These are phyloP conservation scores for Reticulitermes lucifugus DNA, from an alignment of 2,888 invertebrate genomes.

Conservation along the genomic window DNA sequence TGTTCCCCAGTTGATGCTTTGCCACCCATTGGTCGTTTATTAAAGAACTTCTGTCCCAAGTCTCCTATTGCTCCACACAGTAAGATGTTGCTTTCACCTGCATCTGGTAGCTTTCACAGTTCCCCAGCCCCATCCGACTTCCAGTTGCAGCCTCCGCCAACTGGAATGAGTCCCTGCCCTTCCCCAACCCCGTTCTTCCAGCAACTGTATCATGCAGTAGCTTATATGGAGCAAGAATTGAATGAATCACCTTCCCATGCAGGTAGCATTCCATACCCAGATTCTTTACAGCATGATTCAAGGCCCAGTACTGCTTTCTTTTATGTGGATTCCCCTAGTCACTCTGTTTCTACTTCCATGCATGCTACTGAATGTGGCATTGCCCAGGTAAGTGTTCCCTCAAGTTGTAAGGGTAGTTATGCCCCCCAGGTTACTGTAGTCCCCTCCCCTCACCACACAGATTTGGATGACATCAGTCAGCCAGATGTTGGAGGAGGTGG, in stretches of 20 bases:
- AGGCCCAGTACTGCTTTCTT: not conserved
- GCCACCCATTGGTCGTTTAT: slow-evolving; percentile 42
- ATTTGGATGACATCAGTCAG: slow-evolving; percentile 79
- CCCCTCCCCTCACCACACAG: slow-evolving; percentile 64
- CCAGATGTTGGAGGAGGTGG: slow-evolving; percentile 72
- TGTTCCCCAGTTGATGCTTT: slow-evolving; percentile 44
- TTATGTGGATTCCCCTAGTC: slow-evolving; percentile 14
- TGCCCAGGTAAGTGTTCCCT: slow-evolving; percentile 42
- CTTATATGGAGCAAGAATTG: slow-evolving; percentile 59
- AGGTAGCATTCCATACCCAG: slow-evolving; percentile 22
- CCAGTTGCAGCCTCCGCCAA: slow-evolving; percentile 46
- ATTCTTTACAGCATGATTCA: slow-evolving; percentile 4
- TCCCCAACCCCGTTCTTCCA: slow-evolving; percentile 67
- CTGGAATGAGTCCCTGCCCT: slow-evolving; percentile 59
- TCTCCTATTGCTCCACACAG: slow-evolving; percentile 45
- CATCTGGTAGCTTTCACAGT: slow-evolving; percentile 35
- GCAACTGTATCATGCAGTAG: slow-evolving; percentile 64
- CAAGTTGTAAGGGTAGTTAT: slow-evolving; percentile 40
- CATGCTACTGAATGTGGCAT: slow-evolving; percentile 52
- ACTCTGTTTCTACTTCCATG: not conserved
- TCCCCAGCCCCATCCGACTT: slow-evolving; percentile 23
- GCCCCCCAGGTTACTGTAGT: slow-evolving; percentile 47
- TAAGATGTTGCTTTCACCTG: slow-evolving; percentile 34
- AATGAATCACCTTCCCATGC: slow-evolving; percentile 4
- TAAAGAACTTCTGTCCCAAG: slow-evolving; percentile 44